Conservation (phyloP, 2,888 invertebrate genomes). For the Pharmacophagus antenor region DNA sequence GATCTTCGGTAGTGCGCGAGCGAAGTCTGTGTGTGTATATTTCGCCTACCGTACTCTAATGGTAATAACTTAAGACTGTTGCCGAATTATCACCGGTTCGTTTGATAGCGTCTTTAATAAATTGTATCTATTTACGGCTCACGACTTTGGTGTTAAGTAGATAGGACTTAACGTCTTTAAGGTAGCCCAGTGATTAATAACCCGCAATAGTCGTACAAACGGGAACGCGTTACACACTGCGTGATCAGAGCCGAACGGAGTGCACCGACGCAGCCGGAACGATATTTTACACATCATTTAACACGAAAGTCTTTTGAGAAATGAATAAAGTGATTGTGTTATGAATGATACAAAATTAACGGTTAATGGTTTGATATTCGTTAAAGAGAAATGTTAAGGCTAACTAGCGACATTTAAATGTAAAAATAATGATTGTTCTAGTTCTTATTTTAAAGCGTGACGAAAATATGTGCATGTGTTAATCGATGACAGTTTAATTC, state of each 20-base stretch:
- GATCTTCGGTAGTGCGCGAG: constrained; percentile 19
- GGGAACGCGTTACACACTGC: constrained; percentile 35
- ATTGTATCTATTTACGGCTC: constrained; percentile 63
- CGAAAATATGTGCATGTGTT: not conserved
- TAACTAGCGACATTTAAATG: constrained; percentile 20
- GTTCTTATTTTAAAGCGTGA: not conserved
- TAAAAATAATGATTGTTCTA: constrained; percentile 12
- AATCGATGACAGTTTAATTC: not conserved
- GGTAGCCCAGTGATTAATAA: constrained; percentile 39
- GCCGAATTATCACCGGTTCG: constrained; percentile 53
- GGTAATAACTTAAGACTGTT: constrained; percentile 33
- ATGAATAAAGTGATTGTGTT: constrained; percentile 18
- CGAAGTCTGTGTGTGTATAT: constrained; percentile 33
- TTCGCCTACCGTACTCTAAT: constrained; percentile 14
- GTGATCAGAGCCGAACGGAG: not conserved
- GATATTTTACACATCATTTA: constrained; percentile 24
- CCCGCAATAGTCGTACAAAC: constrained; percentile 29
- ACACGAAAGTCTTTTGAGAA: constrained; percentile 19
- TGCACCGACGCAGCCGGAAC: constrained; percentile 2
- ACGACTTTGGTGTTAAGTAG: constrained; percentile 49
- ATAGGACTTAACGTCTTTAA: constrained; percentile 36
- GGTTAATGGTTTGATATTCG: constrained; percentile 15
- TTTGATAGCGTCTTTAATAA: constrained; percentile 60
- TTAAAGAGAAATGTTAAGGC: constrained; percentile 20
- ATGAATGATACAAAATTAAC: constrained; percentile 19